Percentiles rank a stretch among this genome's conserved stretches.
phyloP scores from a whole-genome alignment of 1,140 invertebrate genomes.

The Hirudo medicinalis region DNA sequence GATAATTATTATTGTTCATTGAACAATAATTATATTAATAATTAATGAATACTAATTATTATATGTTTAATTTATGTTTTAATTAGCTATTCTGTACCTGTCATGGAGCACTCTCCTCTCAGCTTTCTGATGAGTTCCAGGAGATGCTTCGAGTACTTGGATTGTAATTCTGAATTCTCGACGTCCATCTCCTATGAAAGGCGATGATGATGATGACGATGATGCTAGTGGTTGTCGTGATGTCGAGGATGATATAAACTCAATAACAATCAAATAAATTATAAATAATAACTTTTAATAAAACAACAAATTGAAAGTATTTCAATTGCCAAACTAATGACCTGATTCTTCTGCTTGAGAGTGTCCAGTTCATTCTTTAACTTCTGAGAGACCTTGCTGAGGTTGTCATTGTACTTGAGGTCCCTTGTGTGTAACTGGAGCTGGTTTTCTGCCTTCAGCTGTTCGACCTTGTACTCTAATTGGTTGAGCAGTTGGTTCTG shows the following conservation, averaged over 20 bases:
- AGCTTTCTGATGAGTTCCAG: neutral
- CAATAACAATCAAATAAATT: neutral
- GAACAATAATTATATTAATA: too few species aligned
- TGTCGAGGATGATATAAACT: neutral
- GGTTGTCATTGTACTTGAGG: neutral
- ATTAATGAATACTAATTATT: too few species aligned
- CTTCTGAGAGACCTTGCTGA: neutral
- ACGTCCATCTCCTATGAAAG: neutral
- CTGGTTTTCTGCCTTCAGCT: conserved; percentile 1
- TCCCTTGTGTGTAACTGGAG: neutral
- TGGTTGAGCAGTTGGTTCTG: neutral
- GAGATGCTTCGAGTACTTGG: conserved; percentile 4
- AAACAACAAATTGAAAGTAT: neutral
- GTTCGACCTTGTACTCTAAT: neutral
- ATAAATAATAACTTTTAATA: neutral
- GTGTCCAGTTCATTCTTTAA: neutral
- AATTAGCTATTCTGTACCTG: neutral
- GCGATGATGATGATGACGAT: neutral
- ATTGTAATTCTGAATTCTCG: neutral
- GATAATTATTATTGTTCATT: neutral
- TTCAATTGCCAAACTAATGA: neutral
- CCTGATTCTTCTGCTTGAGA: neutral
- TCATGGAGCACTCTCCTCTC: neutral
- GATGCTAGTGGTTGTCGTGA: neutral
- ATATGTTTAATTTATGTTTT: conserved; percentile 4